phyloP scores from a whole-genome alignment of 2,797 vertebrate species.

The Sebastes oblongus region DNA sequence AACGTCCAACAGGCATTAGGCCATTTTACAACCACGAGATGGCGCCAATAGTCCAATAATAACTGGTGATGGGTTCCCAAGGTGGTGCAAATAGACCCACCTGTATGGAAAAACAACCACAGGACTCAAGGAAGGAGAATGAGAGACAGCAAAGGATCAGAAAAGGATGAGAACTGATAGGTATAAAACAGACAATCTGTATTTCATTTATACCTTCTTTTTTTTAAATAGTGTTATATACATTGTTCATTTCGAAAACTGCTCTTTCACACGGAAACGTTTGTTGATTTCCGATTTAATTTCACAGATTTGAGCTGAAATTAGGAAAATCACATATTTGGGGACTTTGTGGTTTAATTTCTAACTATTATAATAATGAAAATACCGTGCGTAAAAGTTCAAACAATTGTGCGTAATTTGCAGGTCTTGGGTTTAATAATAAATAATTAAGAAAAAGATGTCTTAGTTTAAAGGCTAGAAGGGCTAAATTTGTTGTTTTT shows the following conservation, averaged over 20 bases:
- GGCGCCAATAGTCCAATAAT: constrained; percentile 45
- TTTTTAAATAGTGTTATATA: neutral
- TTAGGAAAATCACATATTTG: neutral
- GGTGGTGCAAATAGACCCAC: neutral
- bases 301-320: neutral
- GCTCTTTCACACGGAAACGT: accelerated
- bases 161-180: neutral
- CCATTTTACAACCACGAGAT: constrained; percentile 32
- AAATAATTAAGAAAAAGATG: too few relatives aligned
- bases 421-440: neutral
- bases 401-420: neutral
- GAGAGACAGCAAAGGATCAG: neutral
- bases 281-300: neutral
- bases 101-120: neutral
- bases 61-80: neutral
- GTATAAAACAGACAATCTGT: neutral
- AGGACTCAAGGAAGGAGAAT: neutral
- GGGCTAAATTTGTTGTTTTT: too few relatives aligned
- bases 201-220: neutral
- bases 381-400: neutral
- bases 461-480: too few relatives aligned
- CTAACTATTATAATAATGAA: accelerated
- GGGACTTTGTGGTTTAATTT: neutral
- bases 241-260: constrained; percentile 1
- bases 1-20: neutral